Conservation (phyloP, 2,888 invertebrate species). For the Lycaena phlaeas region DNA sequence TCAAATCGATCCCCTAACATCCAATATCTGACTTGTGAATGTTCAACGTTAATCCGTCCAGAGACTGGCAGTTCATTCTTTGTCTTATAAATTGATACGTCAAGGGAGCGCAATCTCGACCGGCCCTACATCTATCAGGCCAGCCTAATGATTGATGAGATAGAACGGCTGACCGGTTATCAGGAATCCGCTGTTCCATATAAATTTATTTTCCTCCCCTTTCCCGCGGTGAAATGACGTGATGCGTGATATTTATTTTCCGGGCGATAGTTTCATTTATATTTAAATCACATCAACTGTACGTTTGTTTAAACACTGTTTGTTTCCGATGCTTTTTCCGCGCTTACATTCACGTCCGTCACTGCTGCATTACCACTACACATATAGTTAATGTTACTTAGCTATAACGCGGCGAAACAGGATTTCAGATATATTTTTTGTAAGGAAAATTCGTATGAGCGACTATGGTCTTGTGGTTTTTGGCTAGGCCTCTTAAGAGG, state of each 20-base stretch:
- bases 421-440: too few relatives aligned
- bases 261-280: conserved; percentile 4
- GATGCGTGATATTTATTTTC: conserved; percentile 6
- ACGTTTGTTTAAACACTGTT: too few relatives aligned
- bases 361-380: too few relatives aligned
- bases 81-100: conserved; percentile 67
- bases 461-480: too few relatives aligned
- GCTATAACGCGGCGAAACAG: too few relatives aligned
- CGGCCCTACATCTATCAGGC: conserved; percentile 49
- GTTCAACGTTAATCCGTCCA: conserved; percentile 34
- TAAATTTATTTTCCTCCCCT: conserved; percentile 19
- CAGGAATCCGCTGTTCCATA: conserved; percentile 21
- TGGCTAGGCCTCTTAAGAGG: too few relatives aligned
- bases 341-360: too few relatives aligned
- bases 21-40: conserved; percentile 12
- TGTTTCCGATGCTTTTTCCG: too few relatives aligned
- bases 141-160: conserved; percentile 58
- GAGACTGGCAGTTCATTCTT: conserved; percentile 55
- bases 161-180: conserved; percentile 35
- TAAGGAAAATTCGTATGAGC: too few relatives aligned
- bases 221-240: background rate
- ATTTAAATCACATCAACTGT: conserved; percentile 1
- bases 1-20: background rate
- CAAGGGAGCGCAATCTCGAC: conserved; percentile 40
- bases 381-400: too few relatives aligned